Percentiles rank a stretch among this genome's conserved stretches.
phyloP scores from a whole-genome alignment of 2,797 vertebrate genomes.

The Simalia tracyae region DNA sequence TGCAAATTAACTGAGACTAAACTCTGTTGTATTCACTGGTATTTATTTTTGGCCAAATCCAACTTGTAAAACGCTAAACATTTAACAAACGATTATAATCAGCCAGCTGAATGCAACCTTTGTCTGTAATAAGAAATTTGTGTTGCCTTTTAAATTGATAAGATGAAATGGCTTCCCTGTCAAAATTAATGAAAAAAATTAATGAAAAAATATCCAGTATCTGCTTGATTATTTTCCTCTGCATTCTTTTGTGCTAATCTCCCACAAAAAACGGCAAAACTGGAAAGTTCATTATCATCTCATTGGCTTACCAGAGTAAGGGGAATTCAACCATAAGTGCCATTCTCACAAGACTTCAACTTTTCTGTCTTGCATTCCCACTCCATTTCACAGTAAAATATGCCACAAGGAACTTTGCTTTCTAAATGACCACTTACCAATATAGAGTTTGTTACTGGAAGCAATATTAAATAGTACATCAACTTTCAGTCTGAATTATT shows the following conservation, averaged over 20 bases:
- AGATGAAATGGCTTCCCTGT: not conserved
- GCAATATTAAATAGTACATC: not conserved
- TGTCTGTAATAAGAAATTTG: not conserved
- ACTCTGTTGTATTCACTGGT: not conserved
- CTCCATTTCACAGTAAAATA: not conserved
- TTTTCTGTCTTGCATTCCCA: not conserved
- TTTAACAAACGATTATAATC: not conserved
- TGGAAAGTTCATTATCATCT: not conserved
- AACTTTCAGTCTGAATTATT: not conserved
- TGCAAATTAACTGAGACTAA: not conserved
- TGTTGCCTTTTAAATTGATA: not conserved
- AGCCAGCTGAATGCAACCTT: not conserved
- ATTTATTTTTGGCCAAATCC: not conserved
- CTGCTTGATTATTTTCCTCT: not conserved
- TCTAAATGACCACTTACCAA: not conserved
- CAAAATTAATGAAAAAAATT: not conserved
- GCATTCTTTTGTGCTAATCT: not conserved
- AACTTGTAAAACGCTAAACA: not conserved
- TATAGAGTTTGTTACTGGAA: not conserved
- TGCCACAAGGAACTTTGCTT: not conserved
- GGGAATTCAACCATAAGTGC: not conserved
- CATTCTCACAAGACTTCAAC: too few relatives aligned
- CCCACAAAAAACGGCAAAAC: not conserved
- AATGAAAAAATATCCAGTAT: not conserved
- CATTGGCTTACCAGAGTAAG: not conserved